Percentiles rank a stretch among this genome's conserved stretches.
Conservation (phyloP, 2,888 invertebrate genomes). For the Ophraella communa region DNA sequence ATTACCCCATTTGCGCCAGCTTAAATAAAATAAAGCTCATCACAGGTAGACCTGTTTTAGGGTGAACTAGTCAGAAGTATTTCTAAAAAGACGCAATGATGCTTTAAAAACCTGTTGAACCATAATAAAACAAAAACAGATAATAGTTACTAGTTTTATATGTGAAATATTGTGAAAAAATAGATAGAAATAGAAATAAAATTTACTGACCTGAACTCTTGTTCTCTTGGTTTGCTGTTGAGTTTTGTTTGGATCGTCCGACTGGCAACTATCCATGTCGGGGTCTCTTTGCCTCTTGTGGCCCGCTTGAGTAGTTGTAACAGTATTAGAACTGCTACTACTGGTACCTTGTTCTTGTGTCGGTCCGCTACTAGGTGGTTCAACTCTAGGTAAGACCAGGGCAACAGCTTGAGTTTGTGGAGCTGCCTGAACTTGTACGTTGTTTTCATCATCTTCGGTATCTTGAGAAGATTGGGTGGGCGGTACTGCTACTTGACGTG, state of each 20-base stretch:
- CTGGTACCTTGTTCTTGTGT: constrained; percentile 56
- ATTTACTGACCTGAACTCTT: constrained; percentile 61
- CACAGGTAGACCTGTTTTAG: too few species aligned
- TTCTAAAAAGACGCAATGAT: too few species aligned
- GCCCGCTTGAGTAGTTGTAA: constrained; percentile 71
- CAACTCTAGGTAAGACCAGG: constrained; percentile 73
- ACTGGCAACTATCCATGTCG: constrained; percentile 63
- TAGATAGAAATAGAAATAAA: too few species aligned
- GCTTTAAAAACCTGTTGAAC: too few species aligned
- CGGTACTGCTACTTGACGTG: constrained; percentile 73
- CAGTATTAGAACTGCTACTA: constrained; percentile 67
- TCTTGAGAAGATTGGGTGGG: constrained; percentile 66
- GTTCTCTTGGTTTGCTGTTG: constrained; percentile 64
- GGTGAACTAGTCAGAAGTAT: too few species aligned
- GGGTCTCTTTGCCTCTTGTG: constrained; percentile 68
- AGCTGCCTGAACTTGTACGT: constrained; percentile 45
- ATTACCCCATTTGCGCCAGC: too few species aligned
- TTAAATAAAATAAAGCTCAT: too few species aligned
- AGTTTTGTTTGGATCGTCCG: constrained; percentile 58
- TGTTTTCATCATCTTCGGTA: constrained; percentile 62
- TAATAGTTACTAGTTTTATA: too few species aligned
- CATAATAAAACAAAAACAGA: too few species aligned
- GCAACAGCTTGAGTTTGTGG: constrained; percentile 71
- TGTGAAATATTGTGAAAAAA: too few species aligned
- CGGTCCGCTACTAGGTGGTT: constrained; percentile 64